Evolutionary conservation across 2,797 vertebrate species (phyloP).

Genomic region (Phoxinus dragarum): DNA sequence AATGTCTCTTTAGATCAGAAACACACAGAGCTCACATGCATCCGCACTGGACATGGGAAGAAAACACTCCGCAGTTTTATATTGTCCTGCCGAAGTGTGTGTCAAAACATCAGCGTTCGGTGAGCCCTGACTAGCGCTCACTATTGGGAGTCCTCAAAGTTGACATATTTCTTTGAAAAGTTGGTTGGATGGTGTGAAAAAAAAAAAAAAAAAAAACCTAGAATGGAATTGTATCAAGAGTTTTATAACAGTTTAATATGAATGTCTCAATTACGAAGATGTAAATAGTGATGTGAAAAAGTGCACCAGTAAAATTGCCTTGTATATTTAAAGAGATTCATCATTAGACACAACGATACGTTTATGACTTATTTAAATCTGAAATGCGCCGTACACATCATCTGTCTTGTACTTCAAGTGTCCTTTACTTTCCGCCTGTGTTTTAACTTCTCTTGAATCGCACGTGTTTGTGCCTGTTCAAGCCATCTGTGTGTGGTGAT

Average conservation of each 20-base stretch:
- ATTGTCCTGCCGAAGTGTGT: conserved; percentile 72
- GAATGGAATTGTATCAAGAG: conserved; percentile 6
- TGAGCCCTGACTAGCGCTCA: conserved; percentile 63
- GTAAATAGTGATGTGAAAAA: conserved; percentile 69
- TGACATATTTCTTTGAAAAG: conserved; percentile 1
- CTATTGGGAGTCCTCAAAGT: conserved; percentile 60
- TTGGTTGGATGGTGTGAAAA: conserved; percentile 64
- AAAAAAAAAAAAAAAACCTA: conserved; percentile 22
- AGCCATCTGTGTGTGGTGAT: conserved; percentile 28
- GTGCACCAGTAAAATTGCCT: neutral
- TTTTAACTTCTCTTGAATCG: neutral
- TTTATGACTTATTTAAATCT: conserved; percentile 14
- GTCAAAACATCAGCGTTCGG: conserved; percentile 73
- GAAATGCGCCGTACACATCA: conserved; percentile 2
- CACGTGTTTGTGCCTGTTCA: conserved; percentile 28
- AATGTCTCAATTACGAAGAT: conserved; percentile 73
- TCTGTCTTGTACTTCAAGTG: conserved; percentile 37
- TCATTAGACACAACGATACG: neutral
- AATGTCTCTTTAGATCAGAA: conserved; percentile 26
- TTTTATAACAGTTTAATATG: conserved; percentile 16
- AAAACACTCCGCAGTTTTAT: conserved; percentile 70
- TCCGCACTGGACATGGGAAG: conserved; percentile 52
- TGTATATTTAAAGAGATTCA: conserved; percentile 30
- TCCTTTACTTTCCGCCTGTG: conserved; percentile 14
- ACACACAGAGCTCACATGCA: conserved; percentile 57